phyloP scores from a whole-genome alignment of 2,113 vertebrate genomes.

The Dasypus novemcinctus region DNA sequence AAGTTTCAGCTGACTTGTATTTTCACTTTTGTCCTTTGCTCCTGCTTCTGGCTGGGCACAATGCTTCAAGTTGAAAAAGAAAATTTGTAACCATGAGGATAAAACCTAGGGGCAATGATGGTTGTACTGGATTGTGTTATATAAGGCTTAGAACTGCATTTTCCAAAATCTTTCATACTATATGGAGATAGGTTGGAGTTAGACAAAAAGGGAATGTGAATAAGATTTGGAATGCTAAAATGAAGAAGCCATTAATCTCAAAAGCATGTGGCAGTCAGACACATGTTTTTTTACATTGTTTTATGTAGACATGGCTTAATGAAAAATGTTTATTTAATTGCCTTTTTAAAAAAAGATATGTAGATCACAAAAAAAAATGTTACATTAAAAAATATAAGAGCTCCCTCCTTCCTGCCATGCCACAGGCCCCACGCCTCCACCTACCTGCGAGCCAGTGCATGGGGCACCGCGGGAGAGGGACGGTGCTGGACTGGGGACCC shows the following conservation, averaged over 20 bases:
- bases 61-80: background rate
- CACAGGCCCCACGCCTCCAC: background rate
- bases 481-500: background rate
- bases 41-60: background rate
- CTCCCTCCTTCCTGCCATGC: too few species aligned
- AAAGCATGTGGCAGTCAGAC: background rate
- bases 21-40: constrained; percentile 24
- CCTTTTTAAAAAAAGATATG: too few species aligned
- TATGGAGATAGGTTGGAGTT: background rate
- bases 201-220: background rate
- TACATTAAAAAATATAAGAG: too few species aligned
- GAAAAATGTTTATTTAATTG: too few species aligned
- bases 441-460: background rate
- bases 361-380: too few species aligned
- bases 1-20: background rate
- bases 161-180: background rate
- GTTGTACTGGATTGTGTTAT: background rate
- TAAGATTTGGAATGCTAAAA: constrained; percentile 7
- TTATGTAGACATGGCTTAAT: too few species aligned
- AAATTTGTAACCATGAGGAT: background rate
- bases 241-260: background rate
- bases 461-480: background rate
- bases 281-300: too few species aligned
- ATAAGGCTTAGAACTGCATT: background rate
- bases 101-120: background rate